phyloP scores from a whole-genome alignment of 2,113 vertebrate species.

The Menura novaehollandiae region DNA sequence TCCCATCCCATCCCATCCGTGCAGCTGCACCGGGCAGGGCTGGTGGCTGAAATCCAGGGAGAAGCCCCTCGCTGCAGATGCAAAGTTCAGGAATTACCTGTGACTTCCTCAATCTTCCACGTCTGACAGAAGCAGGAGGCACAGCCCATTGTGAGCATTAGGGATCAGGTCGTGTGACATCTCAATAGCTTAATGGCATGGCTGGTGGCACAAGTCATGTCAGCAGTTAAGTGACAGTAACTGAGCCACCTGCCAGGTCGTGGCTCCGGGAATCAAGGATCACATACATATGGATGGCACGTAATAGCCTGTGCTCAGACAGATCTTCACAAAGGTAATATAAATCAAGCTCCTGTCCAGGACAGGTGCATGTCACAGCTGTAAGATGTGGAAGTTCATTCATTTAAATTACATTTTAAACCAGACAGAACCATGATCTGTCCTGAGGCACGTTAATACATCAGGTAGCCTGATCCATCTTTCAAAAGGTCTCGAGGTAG shows the following conservation, averaged over 20 bases:
- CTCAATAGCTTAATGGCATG: not conserved
- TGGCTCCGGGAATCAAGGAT: not conserved
- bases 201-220: not conserved
- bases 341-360: constrained; percentile 20
- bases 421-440: not conserved
- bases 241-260: not conserved
- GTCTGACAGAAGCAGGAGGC: not conserved
- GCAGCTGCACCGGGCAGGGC: accelerated
- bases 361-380: not conserved
- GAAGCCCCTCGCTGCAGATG: not conserved
- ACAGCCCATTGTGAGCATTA: accelerated
- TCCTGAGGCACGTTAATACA: not conserved
- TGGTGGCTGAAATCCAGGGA: accelerated
- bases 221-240: constrained; percentile 26
- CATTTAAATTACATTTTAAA: constrained; percentile 43
- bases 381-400: constrained; percentile 19
- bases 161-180: not conserved
- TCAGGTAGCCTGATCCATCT: not conserved
- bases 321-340: constrained; percentile 13
- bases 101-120: not conserved
- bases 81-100: not conserved
- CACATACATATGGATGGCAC: not conserved
- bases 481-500: not conserved
- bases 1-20: accelerated
- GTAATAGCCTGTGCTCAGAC: not conserved